Evolutionary conservation across 92 coral and sea anemone genomes (phyloP), one percentile per base, ranked within the genome.

Genomic region (Porites cylindrica): DNA sequence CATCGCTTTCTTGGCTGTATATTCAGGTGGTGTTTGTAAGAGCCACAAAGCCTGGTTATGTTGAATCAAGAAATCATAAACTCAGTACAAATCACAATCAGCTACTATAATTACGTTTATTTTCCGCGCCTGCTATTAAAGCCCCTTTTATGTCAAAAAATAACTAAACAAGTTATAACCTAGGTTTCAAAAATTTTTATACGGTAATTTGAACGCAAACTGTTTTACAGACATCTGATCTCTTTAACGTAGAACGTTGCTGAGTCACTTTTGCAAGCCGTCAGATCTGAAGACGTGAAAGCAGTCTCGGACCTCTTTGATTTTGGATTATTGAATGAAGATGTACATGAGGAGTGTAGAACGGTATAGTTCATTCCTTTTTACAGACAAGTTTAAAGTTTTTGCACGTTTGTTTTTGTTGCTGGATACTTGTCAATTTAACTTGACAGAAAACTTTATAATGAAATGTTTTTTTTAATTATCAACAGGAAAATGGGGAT

Each of bases 401-500:
- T 38, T 38, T 3, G 47, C 47, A 53, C 4, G 56, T 70, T 19
- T 47, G 32, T 5, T 56, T 47, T 29, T 11, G 56, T 70, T 12
- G 20, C 24, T 5, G 17, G 21, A 10, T 70, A 3, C 13, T 14
- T 62, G 66, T 11, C 16, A 62, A 2, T 62, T 16, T 16, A 62
- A 62, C 61, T 3, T 56, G 5, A 56, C 61, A 2, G 61, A 14
- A 14, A 14, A 14, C 61, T 56, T 56, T 10, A 10, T 56, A 14
- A 10, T 10, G 61, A 56, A 17, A 62, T 18, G 64, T 4, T 10
- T 32, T 21, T 17, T 61, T n/a, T 18, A 53, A 16, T 16, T 65
- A 43, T 60, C 79, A 56, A 53, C 76, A 91, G 94, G 84, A 76
- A 68, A 89, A 86, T 76, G 97, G 95, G 8, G 93, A 94, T 63